These are phyloP conservation scores for Progne subis DNA, from an alignment of 2,113 vertebrate genomes.

Conservation along the genomic window DNA sequence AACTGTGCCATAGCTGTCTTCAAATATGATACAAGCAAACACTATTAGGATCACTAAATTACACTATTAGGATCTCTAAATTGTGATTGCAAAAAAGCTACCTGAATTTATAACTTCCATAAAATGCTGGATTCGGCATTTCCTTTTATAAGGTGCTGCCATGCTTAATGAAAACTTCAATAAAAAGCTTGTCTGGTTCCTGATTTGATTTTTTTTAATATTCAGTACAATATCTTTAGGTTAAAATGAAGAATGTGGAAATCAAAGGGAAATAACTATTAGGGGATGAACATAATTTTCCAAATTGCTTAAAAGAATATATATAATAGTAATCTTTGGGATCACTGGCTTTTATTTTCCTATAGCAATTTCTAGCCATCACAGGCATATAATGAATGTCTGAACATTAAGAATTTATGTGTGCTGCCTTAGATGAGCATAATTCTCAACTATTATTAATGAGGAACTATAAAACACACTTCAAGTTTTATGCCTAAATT, in stretches of 20 bases:
- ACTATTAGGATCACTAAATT: background rate
- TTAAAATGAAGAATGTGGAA: background rate
- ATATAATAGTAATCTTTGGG: background rate
- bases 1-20: background rate
- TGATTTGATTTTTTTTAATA: background rate
- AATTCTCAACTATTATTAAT: slow-evolving; percentile 56
- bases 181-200: background rate
- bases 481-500: background rate
- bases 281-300: background rate
- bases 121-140: background rate
- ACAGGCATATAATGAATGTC: slow-evolving; percentile 25
- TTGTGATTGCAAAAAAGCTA: background rate
- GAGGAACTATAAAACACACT: slow-evolving; percentile 18
- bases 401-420: slow-evolving; percentile 32
- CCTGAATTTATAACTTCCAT: background rate
- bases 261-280: background rate
- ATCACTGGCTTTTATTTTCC: slow-evolving; percentile 43
- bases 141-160: background rate
- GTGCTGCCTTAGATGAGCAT: slow-evolving; percentile 8
- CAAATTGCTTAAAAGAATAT: background rate
- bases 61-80: background rate
- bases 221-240: background rate
- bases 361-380: background rate
- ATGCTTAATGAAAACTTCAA: background rate
- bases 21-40: background rate